These are phyloP conservation scores for Mastigias papua DNA, from an alignment of 30 jellyfish, hydroid and myxozoan genomes.

Conservation along the genomic window DNA sequence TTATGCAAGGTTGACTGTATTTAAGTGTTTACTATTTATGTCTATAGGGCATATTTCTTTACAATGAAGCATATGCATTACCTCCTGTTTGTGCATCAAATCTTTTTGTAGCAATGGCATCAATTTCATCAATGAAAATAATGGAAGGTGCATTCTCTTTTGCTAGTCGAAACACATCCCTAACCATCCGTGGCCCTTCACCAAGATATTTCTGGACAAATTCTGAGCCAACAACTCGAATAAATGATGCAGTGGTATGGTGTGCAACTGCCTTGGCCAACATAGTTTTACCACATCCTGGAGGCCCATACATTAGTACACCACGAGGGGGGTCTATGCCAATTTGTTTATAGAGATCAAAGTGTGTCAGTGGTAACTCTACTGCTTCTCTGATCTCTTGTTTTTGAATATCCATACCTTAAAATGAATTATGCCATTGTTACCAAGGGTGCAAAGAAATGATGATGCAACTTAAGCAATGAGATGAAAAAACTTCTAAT, in stretches of 20 bases:
- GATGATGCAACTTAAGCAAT: neutral
- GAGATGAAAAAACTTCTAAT: too few relatives aligned
- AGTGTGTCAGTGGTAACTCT: slow-evolving; percentile 95
- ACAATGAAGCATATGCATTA: too few relatives aligned
- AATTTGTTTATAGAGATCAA: slow-evolving; percentile 92
- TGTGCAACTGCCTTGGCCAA: slow-evolving; percentile 99
- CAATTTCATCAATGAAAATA: slow-evolving; percentile 95
- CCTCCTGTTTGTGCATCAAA: slow-evolving; percentile 99
- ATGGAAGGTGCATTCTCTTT: slow-evolving; percentile 98
- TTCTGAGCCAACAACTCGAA: slow-evolving; percentile 97
- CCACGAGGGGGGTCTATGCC: slow-evolving; percentile 99
- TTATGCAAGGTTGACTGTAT: neutral
- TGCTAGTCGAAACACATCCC: slow-evolving; percentile 97
- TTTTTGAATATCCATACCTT: slow-evolving; percentile 97
- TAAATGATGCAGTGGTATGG: slow-evolving; percentile 97
- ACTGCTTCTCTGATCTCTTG: slow-evolving; percentile 99
- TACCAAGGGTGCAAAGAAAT: neutral
- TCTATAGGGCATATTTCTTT: neutral
- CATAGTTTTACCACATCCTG: slow-evolving; percentile 99
- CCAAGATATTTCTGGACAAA: slow-evolving; percentile 98
- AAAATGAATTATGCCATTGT: neutral
- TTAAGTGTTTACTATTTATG: neutral
- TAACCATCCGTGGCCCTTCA: slow-evolving; percentile 99
- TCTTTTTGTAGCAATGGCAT: slow-evolving; percentile 98
- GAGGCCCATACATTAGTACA: slow-evolving; percentile 98